Base-by-base conservation (phyloP, 92 coral and sea anemone genomes). In the Montipora capitata region DNA sequence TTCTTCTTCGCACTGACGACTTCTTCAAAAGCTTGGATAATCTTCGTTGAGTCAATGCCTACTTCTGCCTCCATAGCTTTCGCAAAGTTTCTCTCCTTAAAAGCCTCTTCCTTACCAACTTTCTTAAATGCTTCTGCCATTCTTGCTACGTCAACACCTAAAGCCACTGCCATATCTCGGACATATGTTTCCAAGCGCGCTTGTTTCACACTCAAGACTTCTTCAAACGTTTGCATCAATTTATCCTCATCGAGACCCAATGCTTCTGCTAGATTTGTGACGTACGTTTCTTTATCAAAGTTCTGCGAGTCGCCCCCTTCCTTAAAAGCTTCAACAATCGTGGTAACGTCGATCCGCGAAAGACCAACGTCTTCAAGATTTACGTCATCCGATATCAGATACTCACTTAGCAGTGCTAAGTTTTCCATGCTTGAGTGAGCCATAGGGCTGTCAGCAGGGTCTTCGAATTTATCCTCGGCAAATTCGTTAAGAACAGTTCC, bases 181-280 rank as follows among this genome's bases (percentile, higher is more conserved):
- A 63, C 4, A 20, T 16, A 6, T 0, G 39, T 16, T 17, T 17
- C 68, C 39, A 2, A 7, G 40, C 39, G 8, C 18, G n/a, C 11
- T 16, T 16, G 15, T 39, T 63, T 20, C 10, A 8, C 68, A 6
- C 8, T 16, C 5, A 11, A 11, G 8, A 20, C 39, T 17, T 63
- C 38, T 16, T 7, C n/a, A 17, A 63, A 63, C 2, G 39, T 16
- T n/a, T 63, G 12, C 39, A 63, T 17, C 18, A 63, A 17, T 16
- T 3, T 4, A 63, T 2, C 5, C 3, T 10, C 39, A 18, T 63
- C 10, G 4, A 63, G 39, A 1, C 68, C 68, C 4, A 91, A 78
- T 14, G 80, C 85, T 62, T 49, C 49, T 12, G 93, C 89, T 15
- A 88, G 66, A 27, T 64, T 85, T 79, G 72, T 81, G 0, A 92